phyloP scores from a whole-genome alignment of 2,888 invertebrate species.

The Calephelis perditalis region DNA sequence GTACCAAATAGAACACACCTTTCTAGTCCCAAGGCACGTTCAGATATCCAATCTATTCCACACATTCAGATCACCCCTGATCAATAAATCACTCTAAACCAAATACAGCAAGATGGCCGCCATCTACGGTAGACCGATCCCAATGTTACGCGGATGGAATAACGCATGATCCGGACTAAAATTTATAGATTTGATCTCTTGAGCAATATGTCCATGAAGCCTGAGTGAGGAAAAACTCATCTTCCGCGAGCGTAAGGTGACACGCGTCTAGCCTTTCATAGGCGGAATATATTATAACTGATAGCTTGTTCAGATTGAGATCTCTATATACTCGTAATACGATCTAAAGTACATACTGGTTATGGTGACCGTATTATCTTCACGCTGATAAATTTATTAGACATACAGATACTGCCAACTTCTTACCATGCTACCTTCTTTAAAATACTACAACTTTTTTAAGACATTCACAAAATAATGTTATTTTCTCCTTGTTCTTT shows the following conservation, averaged over 20 bases:
- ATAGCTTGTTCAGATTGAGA: conserved; percentile 5
- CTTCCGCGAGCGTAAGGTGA: conserved; percentile 2
- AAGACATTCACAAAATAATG: no score
- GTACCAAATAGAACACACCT: conserved; percentile 36
- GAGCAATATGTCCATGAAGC: conserved; percentile 12
- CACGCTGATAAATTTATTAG: no score
- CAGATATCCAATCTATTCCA: conserved; percentile 58
- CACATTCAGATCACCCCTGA: conserved; percentile 62
- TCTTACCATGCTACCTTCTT: no score
- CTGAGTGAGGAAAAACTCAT: not conserved
- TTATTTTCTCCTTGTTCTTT: no score
- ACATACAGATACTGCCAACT: no score
- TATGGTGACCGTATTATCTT: no score
- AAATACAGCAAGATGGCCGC: conserved; percentile 48
- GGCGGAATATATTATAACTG: conserved; percentile 3
- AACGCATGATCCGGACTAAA: conserved; percentile 35
- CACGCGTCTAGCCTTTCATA: conserved; percentile 21
- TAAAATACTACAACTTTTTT: no score
- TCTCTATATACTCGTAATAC: not conserved
- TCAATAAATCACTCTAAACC: conserved; percentile 62
- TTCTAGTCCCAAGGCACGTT: conserved; percentile 32
- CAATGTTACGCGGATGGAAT: conserved; percentile 46
- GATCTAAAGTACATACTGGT: no score
- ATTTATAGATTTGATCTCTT: conserved; percentile 30
- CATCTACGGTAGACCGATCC: conserved; percentile 41